Percentiles rank a stretch among this genome's conserved stretches.
Conservation (phyloP, 2,113 vertebrate genomes). For the Puffinus mauretanicus region DNA sequence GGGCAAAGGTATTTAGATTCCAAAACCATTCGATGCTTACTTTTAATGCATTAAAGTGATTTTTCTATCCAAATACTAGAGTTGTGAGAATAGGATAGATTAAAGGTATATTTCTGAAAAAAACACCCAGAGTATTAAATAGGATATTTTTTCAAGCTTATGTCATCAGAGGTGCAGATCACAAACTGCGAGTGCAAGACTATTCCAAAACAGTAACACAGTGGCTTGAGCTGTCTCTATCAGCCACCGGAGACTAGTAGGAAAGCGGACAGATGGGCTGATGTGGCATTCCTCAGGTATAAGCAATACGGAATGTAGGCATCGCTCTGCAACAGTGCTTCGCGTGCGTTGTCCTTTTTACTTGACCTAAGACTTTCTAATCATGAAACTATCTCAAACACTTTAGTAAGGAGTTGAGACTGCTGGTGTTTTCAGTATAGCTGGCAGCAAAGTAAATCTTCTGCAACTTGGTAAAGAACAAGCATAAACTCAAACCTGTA, state of each 20-base stretch:
- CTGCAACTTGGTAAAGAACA: not conserved
- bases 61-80: not conserved
- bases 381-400: not conserved
- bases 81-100: not conserved
- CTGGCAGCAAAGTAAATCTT: not conserved
- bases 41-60: not conserved
- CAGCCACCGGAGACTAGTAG: not conserved
- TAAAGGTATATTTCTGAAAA: not conserved
- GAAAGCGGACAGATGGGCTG: not conserved
- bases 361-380: not conserved
- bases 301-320: not conserved
- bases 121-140: not conserved
- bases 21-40: not conserved
- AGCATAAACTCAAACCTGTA: not conserved
- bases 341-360: not conserved
- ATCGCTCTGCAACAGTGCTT: not conserved
- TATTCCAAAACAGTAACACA: not conserved
- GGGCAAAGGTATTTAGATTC: not conserved
- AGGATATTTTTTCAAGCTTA: not conserved
- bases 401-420: not conserved
- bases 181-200: not conserved
- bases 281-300: not conserved
- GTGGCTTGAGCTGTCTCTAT: not conserved
- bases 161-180: not conserved
- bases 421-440: not conserved